Evolutionary conservation across 2,797 vertebrate species (phyloP).

Genomic region (Molossus alvarezi): DNA sequence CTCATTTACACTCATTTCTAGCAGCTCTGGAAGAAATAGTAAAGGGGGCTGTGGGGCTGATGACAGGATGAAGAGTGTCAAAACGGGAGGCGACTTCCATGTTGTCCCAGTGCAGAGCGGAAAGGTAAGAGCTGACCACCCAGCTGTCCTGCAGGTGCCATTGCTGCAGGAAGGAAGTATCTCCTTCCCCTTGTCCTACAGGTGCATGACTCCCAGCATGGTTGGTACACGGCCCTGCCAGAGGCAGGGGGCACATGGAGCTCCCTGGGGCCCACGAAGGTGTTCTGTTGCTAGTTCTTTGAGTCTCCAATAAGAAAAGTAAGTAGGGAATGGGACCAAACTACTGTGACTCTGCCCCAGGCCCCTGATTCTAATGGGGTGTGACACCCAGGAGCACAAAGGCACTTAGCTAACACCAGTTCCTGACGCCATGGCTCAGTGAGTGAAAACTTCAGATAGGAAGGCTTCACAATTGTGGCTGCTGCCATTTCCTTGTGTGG

Average conservation of each 20-base stretch:
- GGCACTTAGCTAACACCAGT: neutral
- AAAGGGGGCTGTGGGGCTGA: neutral
- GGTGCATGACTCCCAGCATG: neutral
- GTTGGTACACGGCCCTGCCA: rapidly evolving
- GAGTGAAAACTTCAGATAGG: neutral
- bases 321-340: neutral
- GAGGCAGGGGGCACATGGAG: neutral
- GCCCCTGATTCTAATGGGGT: neutral
- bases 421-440: neutral
- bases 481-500: neutral
- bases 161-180: neutral
- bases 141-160: neutral
- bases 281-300: neutral
- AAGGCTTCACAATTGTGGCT: neutral
- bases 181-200: neutral
- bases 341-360: neutral
- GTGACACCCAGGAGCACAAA: neutral
- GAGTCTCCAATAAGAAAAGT: neutral
- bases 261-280: neutral
- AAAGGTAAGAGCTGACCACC: neutral
- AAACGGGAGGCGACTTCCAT: neutral
- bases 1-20: neutral
- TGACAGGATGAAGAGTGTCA: neutral
- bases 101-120: neutral
- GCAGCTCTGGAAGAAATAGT: neutral